A percentile compares a stretch with the other conserved stretches of the same genome.
These are phyloP conservation scores for Ctenopoma multispine DNA, from an alignment of 2,797 vertebrate genomes.

Conservation along the genomic window DNA sequence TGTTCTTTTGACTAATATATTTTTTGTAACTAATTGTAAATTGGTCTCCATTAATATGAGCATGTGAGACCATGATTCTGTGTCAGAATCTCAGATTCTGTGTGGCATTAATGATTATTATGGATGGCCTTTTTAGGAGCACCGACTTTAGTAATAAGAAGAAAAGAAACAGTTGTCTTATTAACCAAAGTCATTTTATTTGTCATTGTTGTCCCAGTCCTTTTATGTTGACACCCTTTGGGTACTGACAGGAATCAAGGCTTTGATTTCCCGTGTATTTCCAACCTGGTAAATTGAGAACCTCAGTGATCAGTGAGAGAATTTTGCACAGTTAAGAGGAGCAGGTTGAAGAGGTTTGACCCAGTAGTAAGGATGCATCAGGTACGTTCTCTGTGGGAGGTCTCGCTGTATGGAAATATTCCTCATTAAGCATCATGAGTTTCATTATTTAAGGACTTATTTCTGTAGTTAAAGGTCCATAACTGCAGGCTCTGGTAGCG, in stretches of 20 bases:
- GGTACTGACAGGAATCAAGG: not conserved
- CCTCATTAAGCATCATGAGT: not conserved
- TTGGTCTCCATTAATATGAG: not conserved
- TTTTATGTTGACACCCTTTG: not conserved
- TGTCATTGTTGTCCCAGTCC: not conserved
- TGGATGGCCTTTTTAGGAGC: not conserved
- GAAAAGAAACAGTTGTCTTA: not conserved
- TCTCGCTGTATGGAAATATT: not conserved
- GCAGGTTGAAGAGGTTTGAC: not conserved
- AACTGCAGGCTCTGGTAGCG: not conserved
- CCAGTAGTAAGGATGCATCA: not conserved
- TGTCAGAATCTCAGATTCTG: not conserved
- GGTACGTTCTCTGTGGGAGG: not conserved
- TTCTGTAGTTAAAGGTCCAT: not conserved
- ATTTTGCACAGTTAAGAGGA: not conserved
- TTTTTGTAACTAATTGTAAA: not conserved
- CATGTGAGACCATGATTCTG: not conserved
- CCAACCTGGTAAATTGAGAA: not conserved
- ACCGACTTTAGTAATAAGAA: not conserved
- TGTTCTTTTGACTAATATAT: not conserved
- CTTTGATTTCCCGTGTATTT: not conserved
- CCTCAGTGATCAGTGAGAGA: not conserved
- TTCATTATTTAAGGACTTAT: not conserved
- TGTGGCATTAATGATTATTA: too few relatives aligned
- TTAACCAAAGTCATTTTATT: too few relatives aligned